phyloP scores from a whole-genome alignment of 2,888 invertebrate genomes.

The Sinelater perroti region DNA sequence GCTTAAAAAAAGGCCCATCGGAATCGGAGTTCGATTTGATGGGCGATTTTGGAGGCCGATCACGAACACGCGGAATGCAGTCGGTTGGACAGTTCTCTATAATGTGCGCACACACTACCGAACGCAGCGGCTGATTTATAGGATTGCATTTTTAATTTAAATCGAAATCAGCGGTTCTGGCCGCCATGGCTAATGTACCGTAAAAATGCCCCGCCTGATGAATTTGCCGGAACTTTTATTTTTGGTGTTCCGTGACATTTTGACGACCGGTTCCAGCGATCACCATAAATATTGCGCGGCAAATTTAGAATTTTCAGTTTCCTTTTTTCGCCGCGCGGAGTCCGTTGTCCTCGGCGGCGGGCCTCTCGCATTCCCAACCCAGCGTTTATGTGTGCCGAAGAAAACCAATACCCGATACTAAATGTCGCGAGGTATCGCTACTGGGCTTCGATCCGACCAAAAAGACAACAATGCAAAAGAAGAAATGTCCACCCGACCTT shows the following conservation, averaged over 20 bases:
- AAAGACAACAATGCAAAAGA: slow-evolving; percentile 45
- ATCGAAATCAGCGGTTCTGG: slow-evolving; percentile 36
- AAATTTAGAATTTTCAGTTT: slow-evolving; percentile 10
- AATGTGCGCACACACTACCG: slow-evolving; percentile 40
- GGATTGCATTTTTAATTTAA: slow-evolving; percentile 41
- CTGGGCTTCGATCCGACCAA: slow-evolving; percentile 41
- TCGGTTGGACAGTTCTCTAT: slow-evolving; percentile 41
- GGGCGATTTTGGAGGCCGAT: slow-evolving; percentile 46
- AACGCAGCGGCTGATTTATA: slow-evolving; percentile 41
- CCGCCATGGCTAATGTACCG: slow-evolving; percentile 39
- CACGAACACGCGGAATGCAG: slow-evolving; percentile 46
- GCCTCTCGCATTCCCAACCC: background rate
- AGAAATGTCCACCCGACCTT: slow-evolving; percentile 53
- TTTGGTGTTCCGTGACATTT: slow-evolving; percentile 15
- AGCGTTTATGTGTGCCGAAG: slow-evolving; percentile 20
- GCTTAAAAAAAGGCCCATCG: slow-evolving; percentile 38
- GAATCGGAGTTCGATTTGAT: slow-evolving; percentile 44
- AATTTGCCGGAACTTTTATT: slow-evolving; percentile 28
- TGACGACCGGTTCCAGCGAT: slow-evolving; percentile 15
- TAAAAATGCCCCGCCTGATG: slow-evolving; percentile 36
- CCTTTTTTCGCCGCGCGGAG: background rate
- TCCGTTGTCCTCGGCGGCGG: background rate
- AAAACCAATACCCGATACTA: slow-evolving; percentile 28
- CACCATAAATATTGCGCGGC: background rate
- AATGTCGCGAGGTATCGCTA: slow-evolving; percentile 27